These are phyloP conservation scores for Harpalus rufipes DNA, from an alignment of 2,888 invertebrate species.

Conservation along the genomic window DNA sequence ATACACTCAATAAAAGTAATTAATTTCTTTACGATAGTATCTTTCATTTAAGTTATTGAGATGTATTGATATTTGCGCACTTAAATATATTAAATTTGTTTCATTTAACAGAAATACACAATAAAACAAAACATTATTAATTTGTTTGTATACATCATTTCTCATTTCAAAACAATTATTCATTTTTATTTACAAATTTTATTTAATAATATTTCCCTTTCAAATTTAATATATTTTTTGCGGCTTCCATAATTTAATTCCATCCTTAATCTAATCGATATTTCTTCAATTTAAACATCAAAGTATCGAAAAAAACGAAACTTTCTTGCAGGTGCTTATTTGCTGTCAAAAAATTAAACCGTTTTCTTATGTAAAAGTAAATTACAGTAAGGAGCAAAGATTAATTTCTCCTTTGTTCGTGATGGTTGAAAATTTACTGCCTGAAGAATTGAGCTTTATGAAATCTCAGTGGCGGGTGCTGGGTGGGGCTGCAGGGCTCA, in stretches of 20 bases:
- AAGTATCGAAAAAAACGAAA: neutral
- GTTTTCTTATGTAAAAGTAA: conserved; percentile 31
- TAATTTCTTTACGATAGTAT: no score
- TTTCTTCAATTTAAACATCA: neutral
- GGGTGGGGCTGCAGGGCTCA: neutral
- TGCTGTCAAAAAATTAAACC: conserved; percentile 31
- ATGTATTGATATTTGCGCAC: no score
- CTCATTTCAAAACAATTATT: no score
- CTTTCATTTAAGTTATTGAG: no score
- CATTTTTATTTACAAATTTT: no score
- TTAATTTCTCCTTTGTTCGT: conserved; percentile 56
- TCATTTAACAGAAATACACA: no score
- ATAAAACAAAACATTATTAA: no score
- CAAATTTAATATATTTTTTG: no score
- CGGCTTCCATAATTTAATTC: neutral
- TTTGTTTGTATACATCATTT: no score
- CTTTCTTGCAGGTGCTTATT: conserved; percentile 16
- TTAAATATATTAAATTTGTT: no score
- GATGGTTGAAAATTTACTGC: conserved; percentile 60
- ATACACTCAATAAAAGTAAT: no score
- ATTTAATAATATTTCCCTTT: no score
- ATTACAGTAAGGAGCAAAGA: conserved; percentile 55
- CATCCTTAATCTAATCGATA: neutral
- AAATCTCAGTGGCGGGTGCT: conserved; percentile 43
- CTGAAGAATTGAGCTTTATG: conserved; percentile 52